phyloP scores from a whole-genome alignment of 2,888 invertebrate genomes.

The Scaptomyza polygonia region DNA sequence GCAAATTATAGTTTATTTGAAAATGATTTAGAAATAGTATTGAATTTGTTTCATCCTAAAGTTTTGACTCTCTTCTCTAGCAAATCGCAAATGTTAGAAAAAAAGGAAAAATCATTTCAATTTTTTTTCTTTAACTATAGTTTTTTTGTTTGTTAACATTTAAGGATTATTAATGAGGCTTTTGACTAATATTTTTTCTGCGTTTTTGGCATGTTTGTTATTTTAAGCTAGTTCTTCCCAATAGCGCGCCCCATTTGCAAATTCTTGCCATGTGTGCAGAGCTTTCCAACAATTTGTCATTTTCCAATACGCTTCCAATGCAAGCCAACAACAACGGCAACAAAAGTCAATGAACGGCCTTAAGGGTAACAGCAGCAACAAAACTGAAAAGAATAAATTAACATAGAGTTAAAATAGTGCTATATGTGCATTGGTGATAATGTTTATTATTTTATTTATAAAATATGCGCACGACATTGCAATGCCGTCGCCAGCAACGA shows the following conservation, averaged over 20 bases:
- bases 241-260: neutral
- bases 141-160: too few relatives aligned
- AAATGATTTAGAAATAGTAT: too few relatives aligned
- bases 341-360: conserved; percentile 75
- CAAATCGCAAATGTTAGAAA: too few relatives aligned
- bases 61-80: too few relatives aligned
- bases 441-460: conserved; percentile 20
- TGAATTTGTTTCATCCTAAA: too few relatives aligned
- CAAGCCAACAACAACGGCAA: conserved; percentile 19
- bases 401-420: conserved; percentile 35
- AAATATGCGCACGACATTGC: conserved; percentile 65
- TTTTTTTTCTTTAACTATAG: too few relatives aligned
- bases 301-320: conserved; percentile 48
- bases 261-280: conserved; percentile 4
- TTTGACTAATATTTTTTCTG: neutral
- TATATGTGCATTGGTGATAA: conserved; percentile 39
- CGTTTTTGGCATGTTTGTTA: too few relatives aligned
- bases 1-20: too few relatives aligned
- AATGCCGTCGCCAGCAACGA: conserved; percentile 41
- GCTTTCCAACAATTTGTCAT: conserved; percentile 32
- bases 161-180: too few relatives aligned
- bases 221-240: neutral
- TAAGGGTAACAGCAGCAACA: conserved; percentile 38
- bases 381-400: conserved; percentile 42
- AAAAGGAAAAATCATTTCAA: too few relatives aligned